Evolutionary conservation across 1,140 invertebrate genomes (phyloP), one percentile per base, ranked within the genome.

Genomic region (Drosophila ananassae): DNA sequence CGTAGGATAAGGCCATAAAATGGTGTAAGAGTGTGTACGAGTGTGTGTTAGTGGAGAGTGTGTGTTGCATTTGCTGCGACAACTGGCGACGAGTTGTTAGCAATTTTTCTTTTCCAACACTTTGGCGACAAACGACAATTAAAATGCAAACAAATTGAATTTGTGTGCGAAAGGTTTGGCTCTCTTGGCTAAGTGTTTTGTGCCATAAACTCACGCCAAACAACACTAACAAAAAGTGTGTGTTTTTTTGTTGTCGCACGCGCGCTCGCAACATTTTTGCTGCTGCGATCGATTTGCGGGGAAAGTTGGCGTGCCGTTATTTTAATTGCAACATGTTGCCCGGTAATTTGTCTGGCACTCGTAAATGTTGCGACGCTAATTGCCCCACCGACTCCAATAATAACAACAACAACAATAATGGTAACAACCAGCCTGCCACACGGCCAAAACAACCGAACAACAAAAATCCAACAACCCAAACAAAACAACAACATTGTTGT

Each of bases 281-380:
- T 50, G 74, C 51, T 57, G 61, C 57, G 51, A 80, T 73, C 66
- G 66, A 66, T 75, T 75, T 76, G 76, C 68, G 82, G 82, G 74
- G 82, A 85, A 85, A 85, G 82, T 85, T 85, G 83, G 82, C 82
- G 82, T 82, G 82, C 82, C 82, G 82, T 85, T 85, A 87, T 85
- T 85, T 85, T 85, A 85, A 85, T 85, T 85, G 82, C 82, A 85
- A 87, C 82, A 85, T 87, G 82, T 85, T 85, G 82, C 82, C 61
- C 71, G 78, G 78, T 87, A 85, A 85, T 85, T 85, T 85, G 82
- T 85, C 82, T 85, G 83, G 79, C 74, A 85, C 82, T 85, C 78
- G 82, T 87, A 85, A 85, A 85, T 87, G 81, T 78, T 87, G 78
- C 78, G 78, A 78, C 78, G 78, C 81, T 85, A 85, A 85, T 85